A percentile compares a stretch with the other conserved stretches of the same genome.
phyloP scores from a whole-genome alignment of 1,140 invertebrate genomes.

The Philopotamus ludificatus region DNA sequence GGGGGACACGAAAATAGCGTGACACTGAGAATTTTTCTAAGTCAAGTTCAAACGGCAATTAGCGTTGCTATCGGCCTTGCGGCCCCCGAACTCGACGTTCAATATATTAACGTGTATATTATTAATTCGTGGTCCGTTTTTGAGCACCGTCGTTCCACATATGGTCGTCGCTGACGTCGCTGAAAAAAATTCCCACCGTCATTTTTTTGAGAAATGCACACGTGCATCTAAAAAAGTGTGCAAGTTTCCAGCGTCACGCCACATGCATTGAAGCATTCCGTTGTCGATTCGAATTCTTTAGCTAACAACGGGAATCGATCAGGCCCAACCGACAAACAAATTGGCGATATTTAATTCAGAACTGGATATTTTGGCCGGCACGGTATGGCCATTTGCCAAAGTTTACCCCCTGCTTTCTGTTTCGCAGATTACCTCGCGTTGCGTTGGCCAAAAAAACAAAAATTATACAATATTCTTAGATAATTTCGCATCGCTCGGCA shows the following conservation, averaged over 20 bases:
- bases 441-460: conserved; percentile 11
- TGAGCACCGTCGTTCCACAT: too few relatives aligned
- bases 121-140: too few relatives aligned
- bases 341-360: conserved; percentile 2
- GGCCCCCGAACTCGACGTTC: too few relatives aligned
- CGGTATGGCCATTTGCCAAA: conserved; percentile 13
- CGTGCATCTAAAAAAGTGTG: too few relatives aligned
- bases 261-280: too few relatives aligned
- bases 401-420: conserved; percentile 5
- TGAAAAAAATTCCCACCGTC: too few relatives aligned
- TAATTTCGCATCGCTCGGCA: conserved; percentile 3
- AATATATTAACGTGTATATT: too few relatives aligned
- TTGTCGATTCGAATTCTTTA: not conserved
- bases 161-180: too few relatives aligned
- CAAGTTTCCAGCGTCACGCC: too few relatives aligned
- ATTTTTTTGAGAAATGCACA: too few relatives aligned
- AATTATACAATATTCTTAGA: conserved; percentile 23
- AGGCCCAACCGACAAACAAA: not conserved
- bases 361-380: conserved; percentile 14
- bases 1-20: conserved; percentile 11
- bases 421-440: not conserved
- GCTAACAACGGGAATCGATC: too few relatives aligned
- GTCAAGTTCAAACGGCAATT: conserved; percentile 21
- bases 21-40: conserved; percentile 23
- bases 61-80: conserved; percentile 7